These are phyloP conservation scores for Aporophyla lueneburgensis DNA, from an alignment of 2,888 invertebrate species.

Conservation along the genomic window DNA sequence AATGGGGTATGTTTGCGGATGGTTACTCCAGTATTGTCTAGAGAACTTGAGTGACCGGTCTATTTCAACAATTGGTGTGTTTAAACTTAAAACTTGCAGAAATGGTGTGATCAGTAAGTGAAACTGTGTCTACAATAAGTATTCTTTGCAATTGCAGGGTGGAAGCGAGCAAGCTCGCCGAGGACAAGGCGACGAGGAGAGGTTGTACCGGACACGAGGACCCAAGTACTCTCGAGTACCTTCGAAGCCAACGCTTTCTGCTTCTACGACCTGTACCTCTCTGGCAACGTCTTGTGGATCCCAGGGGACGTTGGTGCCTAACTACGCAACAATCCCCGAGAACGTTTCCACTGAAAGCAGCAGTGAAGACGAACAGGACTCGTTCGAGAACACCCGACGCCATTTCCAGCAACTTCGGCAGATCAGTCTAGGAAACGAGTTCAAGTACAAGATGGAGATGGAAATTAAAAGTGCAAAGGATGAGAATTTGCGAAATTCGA, in stretches of 20 bases:
- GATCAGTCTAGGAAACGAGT: constrained; percentile 92
- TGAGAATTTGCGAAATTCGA: constrained; percentile 91
- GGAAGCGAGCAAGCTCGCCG: constrained; percentile 85
- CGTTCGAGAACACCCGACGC: constrained; percentile 90
- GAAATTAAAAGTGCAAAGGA: constrained; percentile 91
- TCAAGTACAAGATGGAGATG: constrained; percentile 92
- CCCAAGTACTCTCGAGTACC: constrained; percentile 89
- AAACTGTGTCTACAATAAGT: constrained; percentile 50
- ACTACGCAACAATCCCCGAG: constrained; percentile 86
- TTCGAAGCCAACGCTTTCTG: constrained; percentile 89
- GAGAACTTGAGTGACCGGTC: constrained; percentile 76
- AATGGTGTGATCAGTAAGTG: constrained; percentile 9
- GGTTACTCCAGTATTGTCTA: constrained; percentile 82
- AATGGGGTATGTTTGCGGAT: constrained; percentile 87
- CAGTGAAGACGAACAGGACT: constrained; percentile 89
- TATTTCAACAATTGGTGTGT: constrained; percentile 71
- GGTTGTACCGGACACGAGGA: constrained; percentile 83
- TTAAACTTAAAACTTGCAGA: constrained; percentile 40
- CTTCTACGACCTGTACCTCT: constrained; percentile 92
- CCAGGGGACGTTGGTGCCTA: constrained; percentile 86
- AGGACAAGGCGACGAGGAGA: constrained; percentile 87
- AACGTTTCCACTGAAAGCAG: constrained; percentile 86
- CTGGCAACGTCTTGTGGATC: constrained; percentile 90
- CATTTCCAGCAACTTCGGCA: constrained; percentile 92
- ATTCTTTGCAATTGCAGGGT: constrained; percentile 79